Percentiles rank a stretch among this genome's conserved stretches.
Conservation (phyloP, 2,113 vertebrate genomes). For the Sigmodon hispidus region DNA sequence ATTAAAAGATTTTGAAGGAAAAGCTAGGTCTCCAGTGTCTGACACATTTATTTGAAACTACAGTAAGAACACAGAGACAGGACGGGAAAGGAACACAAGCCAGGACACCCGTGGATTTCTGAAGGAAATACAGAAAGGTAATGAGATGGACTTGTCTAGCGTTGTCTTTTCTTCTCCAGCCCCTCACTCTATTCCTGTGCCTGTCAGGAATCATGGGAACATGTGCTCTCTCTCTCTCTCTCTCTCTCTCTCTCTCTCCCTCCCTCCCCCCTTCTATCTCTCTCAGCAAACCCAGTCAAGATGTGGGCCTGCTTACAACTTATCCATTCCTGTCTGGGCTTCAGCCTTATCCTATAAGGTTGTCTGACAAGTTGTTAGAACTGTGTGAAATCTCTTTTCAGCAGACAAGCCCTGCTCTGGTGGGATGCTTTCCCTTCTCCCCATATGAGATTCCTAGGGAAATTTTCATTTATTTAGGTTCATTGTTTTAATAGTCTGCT, state of each 20-base stretch:
- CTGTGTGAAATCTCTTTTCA: neutral
- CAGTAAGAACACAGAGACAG: constrained; percentile 41
- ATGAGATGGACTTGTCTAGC: neutral
- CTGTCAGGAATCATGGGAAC: neutral
- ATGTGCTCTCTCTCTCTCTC: fast-evolving
- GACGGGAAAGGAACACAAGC: constrained; percentile 40
- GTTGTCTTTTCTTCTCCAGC: neutral
- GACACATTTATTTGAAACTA: constrained; percentile 61
- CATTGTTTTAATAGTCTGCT: neutral
- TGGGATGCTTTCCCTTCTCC: neutral
- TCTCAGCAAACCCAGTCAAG: neutral
- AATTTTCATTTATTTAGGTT: neutral
- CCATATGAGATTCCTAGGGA: neutral
- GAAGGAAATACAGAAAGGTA: neutral
- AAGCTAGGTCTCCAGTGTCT: constrained; percentile 34
- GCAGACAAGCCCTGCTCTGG: neutral
- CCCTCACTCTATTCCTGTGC: neutral
- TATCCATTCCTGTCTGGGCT: neutral
- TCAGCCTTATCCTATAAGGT: neutral
- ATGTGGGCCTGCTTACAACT: neutral
- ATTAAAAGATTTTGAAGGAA: constrained; percentile 51
- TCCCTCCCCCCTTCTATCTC: neutral
- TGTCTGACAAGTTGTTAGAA: neutral
- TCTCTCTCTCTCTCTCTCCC: fast-evolving
- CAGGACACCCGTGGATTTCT: neutral